Percentiles rank a stretch among this genome's conserved stretches.
phyloP scores from a whole-genome alignment of 2,888 invertebrate species.

The Drosophila demipolita region DNA sequence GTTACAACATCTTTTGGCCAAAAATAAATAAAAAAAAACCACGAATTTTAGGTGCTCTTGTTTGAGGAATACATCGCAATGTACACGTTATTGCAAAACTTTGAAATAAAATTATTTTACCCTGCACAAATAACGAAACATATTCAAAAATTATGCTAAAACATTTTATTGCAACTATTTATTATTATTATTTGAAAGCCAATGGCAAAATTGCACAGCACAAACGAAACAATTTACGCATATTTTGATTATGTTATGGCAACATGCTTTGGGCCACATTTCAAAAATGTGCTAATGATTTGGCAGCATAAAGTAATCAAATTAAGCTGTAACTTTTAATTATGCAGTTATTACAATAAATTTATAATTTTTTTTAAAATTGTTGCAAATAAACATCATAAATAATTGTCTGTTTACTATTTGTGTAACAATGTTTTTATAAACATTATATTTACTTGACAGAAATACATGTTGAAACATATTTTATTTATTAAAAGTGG shows the following conservation, averaged over 20 bases:
- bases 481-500: neutral
- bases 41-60: constrained; percentile 26
- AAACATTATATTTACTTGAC: neutral
- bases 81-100: neutral
- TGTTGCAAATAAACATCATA: neutral
- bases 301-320: neutral
- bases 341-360: neutral
- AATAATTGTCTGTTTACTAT: neutral
- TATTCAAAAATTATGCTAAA: neutral
- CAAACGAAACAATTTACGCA: neutral
- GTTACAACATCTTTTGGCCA: constrained; percentile 7
- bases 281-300: neutral
- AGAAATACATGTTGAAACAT: too few species aligned
- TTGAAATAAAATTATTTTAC: neutral
- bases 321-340: too few species aligned
- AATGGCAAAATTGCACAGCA: neutral
- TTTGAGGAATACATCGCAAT: neutral
- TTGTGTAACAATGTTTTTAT: neutral
- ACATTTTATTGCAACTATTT: neutral
- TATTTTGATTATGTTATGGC: neutral
- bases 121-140: neutral
- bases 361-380: neutral
- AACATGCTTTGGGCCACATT: neutral
- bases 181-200: neutral
- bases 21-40: neutral